Evolutionary conservation across 2,888 invertebrate genomes (phyloP).

Genomic region (Rhingia rostrata): DNA sequence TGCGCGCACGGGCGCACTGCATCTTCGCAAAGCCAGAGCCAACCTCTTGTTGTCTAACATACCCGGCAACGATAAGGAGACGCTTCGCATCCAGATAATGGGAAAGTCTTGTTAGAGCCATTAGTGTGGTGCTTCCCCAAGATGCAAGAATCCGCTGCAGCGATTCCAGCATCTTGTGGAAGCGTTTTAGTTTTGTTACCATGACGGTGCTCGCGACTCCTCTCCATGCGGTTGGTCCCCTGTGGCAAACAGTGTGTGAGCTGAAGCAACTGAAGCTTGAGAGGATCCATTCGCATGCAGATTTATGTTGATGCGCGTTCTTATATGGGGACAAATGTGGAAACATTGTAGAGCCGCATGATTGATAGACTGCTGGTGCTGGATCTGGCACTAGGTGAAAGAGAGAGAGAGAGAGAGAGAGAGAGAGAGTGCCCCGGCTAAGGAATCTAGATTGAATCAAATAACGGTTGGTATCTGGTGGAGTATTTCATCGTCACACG

Average conservation of each 20-base stretch:
- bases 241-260: no score
- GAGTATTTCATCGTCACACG: slow-evolving; percentile 30
- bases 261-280: no score
- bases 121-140: slow-evolving; percentile 52
- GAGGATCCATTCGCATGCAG: no score
- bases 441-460: slow-evolving; percentile 59
- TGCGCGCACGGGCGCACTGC: slow-evolving; percentile 22
- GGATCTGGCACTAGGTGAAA: neutral
- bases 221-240: no score
- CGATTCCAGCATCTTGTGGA: neutral
- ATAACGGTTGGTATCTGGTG: slow-evolving; percentile 51
- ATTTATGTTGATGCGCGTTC: no score
- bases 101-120: slow-evolving; percentile 72
- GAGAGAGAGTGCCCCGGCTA: slow-evolving; percentile 7
- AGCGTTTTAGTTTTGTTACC: no score
- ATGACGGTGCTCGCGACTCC: no score
- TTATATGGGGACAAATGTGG: slow-evolving; percentile 58
- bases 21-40: slow-evolving; percentile 27
- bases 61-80: slow-evolving; percentile 73
- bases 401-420: no score
- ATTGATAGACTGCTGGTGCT: slow-evolving; percentile 50
- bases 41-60: slow-evolving; percentile 72
- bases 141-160: slow-evolving; percentile 47
- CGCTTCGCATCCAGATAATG: slow-evolving; percentile 72
- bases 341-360: slow-evolving; percentile 45